Evolutionary conservation across 2,888 invertebrate genomes (phyloP), one percentile per base, ranked within the genome.

Genomic region (Oithona nana): DNA sequence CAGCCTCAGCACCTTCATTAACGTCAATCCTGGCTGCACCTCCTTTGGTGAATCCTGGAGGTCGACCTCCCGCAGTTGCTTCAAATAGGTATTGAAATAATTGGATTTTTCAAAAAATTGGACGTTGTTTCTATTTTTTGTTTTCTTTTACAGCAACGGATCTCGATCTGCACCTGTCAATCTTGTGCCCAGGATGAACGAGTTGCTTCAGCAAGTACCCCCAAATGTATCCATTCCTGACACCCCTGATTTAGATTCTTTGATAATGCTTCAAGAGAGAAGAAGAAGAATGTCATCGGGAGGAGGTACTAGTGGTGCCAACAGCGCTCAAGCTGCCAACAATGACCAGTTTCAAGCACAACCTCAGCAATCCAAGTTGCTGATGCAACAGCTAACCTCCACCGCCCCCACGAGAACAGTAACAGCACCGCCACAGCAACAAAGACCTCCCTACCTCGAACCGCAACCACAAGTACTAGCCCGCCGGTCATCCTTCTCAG

Each of bases 181-280:
- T 30, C 30, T 39, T 20, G 57, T 57, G 30, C 57, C 57, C 29
- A 20, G 57, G 8, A 57, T 57, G 57, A 57, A 57, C 31, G 57
- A 57, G 57, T 26, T 57, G 22, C 31, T 57, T n/a, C 30, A 57
- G 20, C 24, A 24, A 20, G 39, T 57, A n/a, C 57, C 57, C 11
- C 57, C 57, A 29, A 57, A 57, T 26, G 39, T 57, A 16, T 31
- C 57, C 20, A 30, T 57, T n/a, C 57, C 57, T 28, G 24, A 20
- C 30, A 57, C 30, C 20, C 39, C 57, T n/a, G 57, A 39, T 20
- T n/a, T 39, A 20, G 57, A 57, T 3, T 39, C 30, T n/a, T 31
- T 39, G 28, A 28, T 57, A 22, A 28, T 57, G 30, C 22, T 39
- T 31, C 57, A 57, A 26, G 22, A 39, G 30, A 57, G 57, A 28